phyloP scores from a whole-genome alignment of 2,888 invertebrate species.

The Gonocerus acuteangulatus region DNA sequence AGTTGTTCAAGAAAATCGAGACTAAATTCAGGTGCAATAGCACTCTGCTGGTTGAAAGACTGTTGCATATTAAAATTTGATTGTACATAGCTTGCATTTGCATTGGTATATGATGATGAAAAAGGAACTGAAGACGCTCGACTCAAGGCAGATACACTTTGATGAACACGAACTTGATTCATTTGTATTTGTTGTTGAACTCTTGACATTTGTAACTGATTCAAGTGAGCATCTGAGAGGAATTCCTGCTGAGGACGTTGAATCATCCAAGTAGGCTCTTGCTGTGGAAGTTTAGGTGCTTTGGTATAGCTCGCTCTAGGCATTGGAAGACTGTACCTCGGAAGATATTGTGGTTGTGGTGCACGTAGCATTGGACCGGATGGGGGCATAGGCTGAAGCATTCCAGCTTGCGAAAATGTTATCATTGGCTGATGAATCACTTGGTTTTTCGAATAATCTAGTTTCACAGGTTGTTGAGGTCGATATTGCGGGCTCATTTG shows the following conservation, averaged over 20 bases:
- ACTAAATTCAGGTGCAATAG: conserved; percentile 50
- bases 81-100: conserved; percentile 13
- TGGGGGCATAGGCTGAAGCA: conserved; percentile 38
- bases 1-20: conserved; percentile 50
- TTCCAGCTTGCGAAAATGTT: conserved; percentile 18
- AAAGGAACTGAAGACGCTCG: conserved; percentile 3
- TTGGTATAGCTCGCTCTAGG: conserved; percentile 13
- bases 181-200: conserved; percentile 18
- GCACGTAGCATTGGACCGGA: conserved; percentile 31
- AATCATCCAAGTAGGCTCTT: conserved; percentile 14
- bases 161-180: conserved; percentile 14
- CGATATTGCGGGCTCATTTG: conserved; percentile 38
- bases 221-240: conserved; percentile 1
- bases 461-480: conserved; percentile 17
- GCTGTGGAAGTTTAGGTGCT: conserved; percentile 6
- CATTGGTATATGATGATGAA: conserved; percentile 12
- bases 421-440: conserved; percentile 12
- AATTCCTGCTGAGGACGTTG: conserved; percentile 14
- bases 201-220: conserved; percentile 17
- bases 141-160: conserved; percentile 14
- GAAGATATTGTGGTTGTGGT: conserved; percentile 26
- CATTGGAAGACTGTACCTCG: conserved; percentile 7
- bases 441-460: conserved; percentile 19
- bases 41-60: conserved; percentile 40
- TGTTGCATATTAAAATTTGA: conserved; percentile 43